Percentiles rank a stretch among this genome's conserved stretches.
These are phyloP conservation scores for Eupristina koningsbergeri DNA, from an alignment of 1,140 invertebrate species.

Conservation along the genomic window DNA sequence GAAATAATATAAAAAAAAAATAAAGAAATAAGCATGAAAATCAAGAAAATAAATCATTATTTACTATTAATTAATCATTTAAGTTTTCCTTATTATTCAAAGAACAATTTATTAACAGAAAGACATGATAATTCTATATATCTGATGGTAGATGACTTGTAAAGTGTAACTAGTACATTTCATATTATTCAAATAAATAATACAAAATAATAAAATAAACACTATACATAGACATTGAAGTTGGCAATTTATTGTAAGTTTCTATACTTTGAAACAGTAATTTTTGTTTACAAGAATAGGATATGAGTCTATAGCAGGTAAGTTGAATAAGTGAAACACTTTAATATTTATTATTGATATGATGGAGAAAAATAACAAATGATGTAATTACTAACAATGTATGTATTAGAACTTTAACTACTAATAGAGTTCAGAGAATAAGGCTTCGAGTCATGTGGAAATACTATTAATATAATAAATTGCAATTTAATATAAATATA, in stretches of 20 bases:
- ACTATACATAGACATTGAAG: background rate
- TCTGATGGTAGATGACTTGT: background rate
- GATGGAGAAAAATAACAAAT: constrained; percentile 6
- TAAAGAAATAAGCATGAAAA: background rate
- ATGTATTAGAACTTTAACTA: background rate
- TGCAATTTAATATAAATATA: background rate
- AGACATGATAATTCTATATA: constrained; percentile 34
- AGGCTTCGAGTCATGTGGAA: background rate
- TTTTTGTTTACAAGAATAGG: background rate
- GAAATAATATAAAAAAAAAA: background rate
- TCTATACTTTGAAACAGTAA: background rate
- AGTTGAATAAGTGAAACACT: background rate
- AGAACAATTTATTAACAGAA: constrained; percentile 24
- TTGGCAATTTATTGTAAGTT: background rate
- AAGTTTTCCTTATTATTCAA: constrained; percentile 17
- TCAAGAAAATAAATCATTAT: background rate
- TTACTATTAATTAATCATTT: background rate
- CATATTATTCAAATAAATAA: background rate
- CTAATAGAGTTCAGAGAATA: background rate
- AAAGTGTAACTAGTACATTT: background rate
- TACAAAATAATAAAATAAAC: background rate
- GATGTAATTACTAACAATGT: background rate
- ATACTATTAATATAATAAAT: background rate
- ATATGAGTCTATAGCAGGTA: background rate
- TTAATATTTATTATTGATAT: constrained; percentile 4